A percentile compares a stretch with the other conserved stretches of the same genome.
Evolutionary conservation across 2,797 vertebrate genomes (phyloP).

Genomic region (Chaenodraco wilsoni): DNA sequence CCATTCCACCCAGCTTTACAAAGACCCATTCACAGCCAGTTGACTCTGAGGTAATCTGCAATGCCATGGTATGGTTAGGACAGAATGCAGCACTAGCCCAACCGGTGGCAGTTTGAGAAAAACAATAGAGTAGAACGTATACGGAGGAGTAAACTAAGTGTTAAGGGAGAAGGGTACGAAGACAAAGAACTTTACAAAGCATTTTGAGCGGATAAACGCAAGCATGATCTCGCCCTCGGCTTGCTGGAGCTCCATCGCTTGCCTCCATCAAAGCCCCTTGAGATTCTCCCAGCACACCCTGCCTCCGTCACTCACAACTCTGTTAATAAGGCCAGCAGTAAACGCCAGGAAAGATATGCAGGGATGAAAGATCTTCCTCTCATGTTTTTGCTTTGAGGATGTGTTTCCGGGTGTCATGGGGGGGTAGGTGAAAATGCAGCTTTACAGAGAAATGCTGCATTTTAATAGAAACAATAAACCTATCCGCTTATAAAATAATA

Average conservation of each 20-base stretch:
- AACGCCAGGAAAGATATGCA: slow-evolving; percentile 80
- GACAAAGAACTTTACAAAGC: slow-evolving; percentile 67
- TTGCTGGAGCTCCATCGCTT: slow-evolving; percentile 58
- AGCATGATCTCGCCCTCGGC: slow-evolving; percentile 70
- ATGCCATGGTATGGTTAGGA: slow-evolving; percentile 77
- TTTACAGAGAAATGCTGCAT: slow-evolving; percentile 74
- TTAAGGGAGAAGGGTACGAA: slow-evolving; percentile 26
- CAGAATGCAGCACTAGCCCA: slow-evolving; percentile 76
- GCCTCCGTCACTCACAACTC: slow-evolving; percentile 78
- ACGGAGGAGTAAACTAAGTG: slow-evolving; percentile 39
- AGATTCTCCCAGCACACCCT: slow-evolving; percentile 67
- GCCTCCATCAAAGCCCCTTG: slow-evolving; percentile 71
- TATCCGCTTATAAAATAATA: slow-evolving; percentile 78
- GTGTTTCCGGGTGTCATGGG: slow-evolving; percentile 67
- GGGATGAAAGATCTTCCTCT: slow-evolving; percentile 79
- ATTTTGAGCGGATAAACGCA: slow-evolving; percentile 61
- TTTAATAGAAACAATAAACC: slow-evolving; percentile 83
- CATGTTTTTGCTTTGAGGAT: slow-evolving; percentile 75
- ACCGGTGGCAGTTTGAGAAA: slow-evolving; percentile 54
- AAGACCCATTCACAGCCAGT: slow-evolving; percentile 79
- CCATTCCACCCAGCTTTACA: slow-evolving; percentile 79
- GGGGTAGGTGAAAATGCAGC: slow-evolving; percentile 40
- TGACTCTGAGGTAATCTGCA: slow-evolving; percentile 74
- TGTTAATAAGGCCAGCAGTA: slow-evolving; percentile 84
- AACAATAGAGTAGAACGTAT: slow-evolving; percentile 54